A percentile compares a stretch with the other conserved stretches of the same genome.
Evolutionary conservation across 2,113 vertebrate genomes (phyloP).

Genomic region (Stercorarius parasiticus): DNA sequence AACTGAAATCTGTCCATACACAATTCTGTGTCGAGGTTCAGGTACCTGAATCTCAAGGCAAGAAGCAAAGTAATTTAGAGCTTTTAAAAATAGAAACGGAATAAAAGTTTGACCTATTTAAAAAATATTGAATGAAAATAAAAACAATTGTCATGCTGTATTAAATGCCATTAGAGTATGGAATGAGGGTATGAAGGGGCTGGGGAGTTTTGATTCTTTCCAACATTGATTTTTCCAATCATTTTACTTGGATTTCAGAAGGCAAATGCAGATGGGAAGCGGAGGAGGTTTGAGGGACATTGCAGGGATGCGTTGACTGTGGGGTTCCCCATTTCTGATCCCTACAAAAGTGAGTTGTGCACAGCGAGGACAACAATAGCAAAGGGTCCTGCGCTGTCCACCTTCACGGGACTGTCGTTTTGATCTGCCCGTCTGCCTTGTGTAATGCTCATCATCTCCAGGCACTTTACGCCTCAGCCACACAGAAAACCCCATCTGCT

Average conservation of each 20-base stretch:
- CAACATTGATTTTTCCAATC: neutral
- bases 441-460: conserved; percentile 38
- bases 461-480: conserved; percentile 28
- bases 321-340: neutral
- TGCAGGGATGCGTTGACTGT: neutral
- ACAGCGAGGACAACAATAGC: neutral
- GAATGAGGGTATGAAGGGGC: neutral
- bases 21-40: neutral
- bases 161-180: neutral
- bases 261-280: neutral
- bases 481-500: conserved; percentile 74
- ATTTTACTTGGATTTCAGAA: neutral
- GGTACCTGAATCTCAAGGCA: neutral
- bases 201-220: neutral
- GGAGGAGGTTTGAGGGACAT: fast-evolving
- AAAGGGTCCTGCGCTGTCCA: neutral
- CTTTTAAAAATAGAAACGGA: neutral
- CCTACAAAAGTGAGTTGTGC: neutral
- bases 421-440: conserved; percentile 4
- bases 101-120: neutral
- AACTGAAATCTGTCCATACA: neutral
- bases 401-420: neutral
- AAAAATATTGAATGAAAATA: neutral
- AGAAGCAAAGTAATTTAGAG: neutral
- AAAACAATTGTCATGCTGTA: neutral